Percentiles rank a stretch among this genome's conserved stretches.
Evolutionary conservation across 2,888 invertebrate genomes (phyloP).

Genomic region (Cephus sareptanus): DNA sequence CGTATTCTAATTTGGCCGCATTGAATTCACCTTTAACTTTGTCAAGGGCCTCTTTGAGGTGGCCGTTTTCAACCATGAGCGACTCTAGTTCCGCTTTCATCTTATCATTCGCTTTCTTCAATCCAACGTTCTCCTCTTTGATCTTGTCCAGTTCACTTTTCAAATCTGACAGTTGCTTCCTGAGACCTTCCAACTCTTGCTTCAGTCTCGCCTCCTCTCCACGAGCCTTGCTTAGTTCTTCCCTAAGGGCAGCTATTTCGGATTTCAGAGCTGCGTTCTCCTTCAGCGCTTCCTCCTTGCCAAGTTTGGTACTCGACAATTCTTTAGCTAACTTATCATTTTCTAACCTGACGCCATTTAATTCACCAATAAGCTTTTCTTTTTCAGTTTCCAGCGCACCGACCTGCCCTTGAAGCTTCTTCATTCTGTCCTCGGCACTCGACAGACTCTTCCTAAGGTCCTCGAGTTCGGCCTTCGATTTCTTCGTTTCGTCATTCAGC

Average conservation of each 20-base stretch:
- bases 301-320: conserved; percentile 24
- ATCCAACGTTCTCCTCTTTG: conserved; percentile 6
- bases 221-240: conserved; percentile 27
- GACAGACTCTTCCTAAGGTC: conserved; percentile 17
- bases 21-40: conserved; percentile 26
- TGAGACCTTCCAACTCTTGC: conserved; percentile 24
- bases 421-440: neutral
- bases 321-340: conserved; percentile 31
- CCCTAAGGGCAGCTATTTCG: conserved; percentile 33
- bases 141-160: conserved; percentile 22
- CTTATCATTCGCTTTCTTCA: conserved; percentile 3
- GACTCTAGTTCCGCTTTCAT: conserved; percentile 2
- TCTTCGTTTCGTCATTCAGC: conserved; percentile 18
- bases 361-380: conserved; percentile 30
- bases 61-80: conserved; percentile 8
- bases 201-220: conserved; percentile 27
- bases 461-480: conserved; percentile 19
- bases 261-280: conserved; percentile 30
- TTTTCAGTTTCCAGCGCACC: conserved; percentile 23
- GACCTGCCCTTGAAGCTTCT: neutral
- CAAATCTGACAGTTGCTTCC: conserved; percentile 8
- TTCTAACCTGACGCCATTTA: conserved; percentile 32
- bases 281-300: conserved; percentile 22
- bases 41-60: conserved; percentile 21
- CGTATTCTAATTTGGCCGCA: conserved; percentile 12